These are phyloP conservation scores for Odobenus rosmarus DNA, from an alignment of 2,113 vertebrate genomes.

Conservation along the genomic window DNA sequence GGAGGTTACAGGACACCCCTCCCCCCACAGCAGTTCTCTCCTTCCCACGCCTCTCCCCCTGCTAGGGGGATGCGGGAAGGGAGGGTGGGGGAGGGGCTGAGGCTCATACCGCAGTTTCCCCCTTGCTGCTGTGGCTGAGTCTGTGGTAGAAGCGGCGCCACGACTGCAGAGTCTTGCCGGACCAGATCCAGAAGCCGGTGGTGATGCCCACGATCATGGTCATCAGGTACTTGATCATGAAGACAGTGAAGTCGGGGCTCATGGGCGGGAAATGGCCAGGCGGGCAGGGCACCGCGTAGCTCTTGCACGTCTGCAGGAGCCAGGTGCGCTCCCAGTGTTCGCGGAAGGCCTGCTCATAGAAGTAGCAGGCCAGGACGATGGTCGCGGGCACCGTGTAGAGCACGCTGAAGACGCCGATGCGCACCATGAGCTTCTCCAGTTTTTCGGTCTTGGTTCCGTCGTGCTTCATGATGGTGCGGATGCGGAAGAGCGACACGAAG, in stretches of 20 bases:
- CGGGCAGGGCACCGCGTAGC: conserved; percentile 92
- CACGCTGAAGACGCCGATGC: conserved; percentile 93
- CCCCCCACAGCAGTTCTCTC: neutral
- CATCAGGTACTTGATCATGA: conserved; percentile 98
- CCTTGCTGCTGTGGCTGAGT: conserved; percentile 94
- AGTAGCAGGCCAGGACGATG: conserved; percentile 93
- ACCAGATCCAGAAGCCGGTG: conserved; percentile 97
- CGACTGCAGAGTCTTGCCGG: conserved; percentile 94
- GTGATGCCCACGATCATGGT: conserved; percentile 96
- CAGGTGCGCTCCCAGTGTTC: conserved; percentile 94
- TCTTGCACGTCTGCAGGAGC: conserved; percentile 93
- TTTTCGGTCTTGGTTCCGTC: conserved; percentile 97
- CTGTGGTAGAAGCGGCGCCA: conserved; percentile 94
- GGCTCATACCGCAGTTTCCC: conserved; percentile 97
- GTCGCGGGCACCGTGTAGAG: conserved; percentile 93
- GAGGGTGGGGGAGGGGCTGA: neutral
- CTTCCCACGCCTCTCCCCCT: neutral
- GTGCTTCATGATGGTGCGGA: conserved; percentile 99
- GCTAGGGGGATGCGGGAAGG: neutral
- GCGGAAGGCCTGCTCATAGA: conserved; percentile 95
- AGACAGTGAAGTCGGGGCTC: conserved; percentile 94
- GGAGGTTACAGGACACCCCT: neutral
- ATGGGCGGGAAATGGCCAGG: conserved; percentile 88
- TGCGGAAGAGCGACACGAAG: conserved; percentile 95
- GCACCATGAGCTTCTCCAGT: conserved; percentile 95